Evolutionary conservation across 1,140 invertebrate species (phyloP).

Genomic region (Dendrolimus kikuchii): DNA sequence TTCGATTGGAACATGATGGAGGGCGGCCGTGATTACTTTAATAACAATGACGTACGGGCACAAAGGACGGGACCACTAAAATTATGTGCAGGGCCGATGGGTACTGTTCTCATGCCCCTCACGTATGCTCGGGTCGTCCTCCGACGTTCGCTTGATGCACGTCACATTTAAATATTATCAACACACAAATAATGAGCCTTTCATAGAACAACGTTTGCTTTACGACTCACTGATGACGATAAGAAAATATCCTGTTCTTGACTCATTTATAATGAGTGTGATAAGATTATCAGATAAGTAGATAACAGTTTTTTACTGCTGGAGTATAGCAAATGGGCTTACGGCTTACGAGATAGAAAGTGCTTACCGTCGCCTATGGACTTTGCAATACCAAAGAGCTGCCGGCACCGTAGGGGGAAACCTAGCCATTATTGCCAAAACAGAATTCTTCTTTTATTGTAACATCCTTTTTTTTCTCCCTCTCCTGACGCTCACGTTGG

Average conservation of each 20-base stretch:
- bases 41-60: conserved; percentile 61
- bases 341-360: too few relatives aligned
- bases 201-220: conserved; percentile 40
- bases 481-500: too few relatives aligned
- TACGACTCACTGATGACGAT: conserved; percentile 19
- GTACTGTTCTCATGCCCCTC: conserved; percentile 56
- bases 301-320: too few relatives aligned
- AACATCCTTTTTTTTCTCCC: too few relatives aligned
- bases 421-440: too few relatives aligned
- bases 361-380: too few relatives aligned
- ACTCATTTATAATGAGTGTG: too few relatives aligned
- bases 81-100: conserved; percentile 56
- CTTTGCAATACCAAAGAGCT: too few relatives aligned
- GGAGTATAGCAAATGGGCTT: too few relatives aligned
- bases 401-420: too few relatives aligned
- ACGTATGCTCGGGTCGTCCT: conserved; percentile 35
- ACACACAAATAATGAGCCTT: conserved; percentile 53
- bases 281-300: too few relatives aligned
- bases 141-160: conserved; percentile 45
- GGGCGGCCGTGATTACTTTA: conserved; percentile 66
- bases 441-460: too few relatives aligned
- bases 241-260: conserved; percentile 7
- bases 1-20: conserved; percentile 64
- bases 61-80: conserved; percentile 60
- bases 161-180: conserved; percentile 51